Conservation (phyloP, 2,797 vertebrate species). For the Macropus fuliginosus region DNA sequence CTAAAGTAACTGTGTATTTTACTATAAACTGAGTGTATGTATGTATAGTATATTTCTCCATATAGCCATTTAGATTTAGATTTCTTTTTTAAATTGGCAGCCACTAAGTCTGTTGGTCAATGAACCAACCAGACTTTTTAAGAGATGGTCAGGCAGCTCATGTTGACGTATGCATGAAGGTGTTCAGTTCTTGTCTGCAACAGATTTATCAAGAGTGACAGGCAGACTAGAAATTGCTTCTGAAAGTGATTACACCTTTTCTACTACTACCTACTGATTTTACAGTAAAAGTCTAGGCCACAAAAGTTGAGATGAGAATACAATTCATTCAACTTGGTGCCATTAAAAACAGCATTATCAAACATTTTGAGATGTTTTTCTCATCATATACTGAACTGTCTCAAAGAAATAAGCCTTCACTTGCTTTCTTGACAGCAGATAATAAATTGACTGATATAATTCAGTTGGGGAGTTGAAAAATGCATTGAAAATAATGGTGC, state of each 20-base stretch:
- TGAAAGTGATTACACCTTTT: constrained; percentile 71
- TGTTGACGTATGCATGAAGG: constrained; percentile 51
- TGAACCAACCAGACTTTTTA: constrained; percentile 5
- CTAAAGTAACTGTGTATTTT: constrained; percentile 26
- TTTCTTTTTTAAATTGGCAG: constrained; percentile 25
- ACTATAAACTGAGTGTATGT: neutral
- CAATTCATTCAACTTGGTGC: constrained; percentile 67
- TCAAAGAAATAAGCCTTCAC: constrained; percentile 78
- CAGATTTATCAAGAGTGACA: constrained; percentile 74
- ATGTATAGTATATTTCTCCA: constrained; percentile 41
- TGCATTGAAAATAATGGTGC: constrained; percentile 86
- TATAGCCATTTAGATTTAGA: neutral
- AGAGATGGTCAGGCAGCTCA: neutral
- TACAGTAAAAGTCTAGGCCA: constrained; percentile 74
- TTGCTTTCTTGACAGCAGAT: constrained; percentile 76
- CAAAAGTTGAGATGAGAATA: constrained; percentile 67
- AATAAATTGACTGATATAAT: constrained; percentile 83
- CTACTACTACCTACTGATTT: constrained; percentile 78
- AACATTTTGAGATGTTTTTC: constrained; percentile 75
- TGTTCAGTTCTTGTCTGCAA: constrained; percentile 60
- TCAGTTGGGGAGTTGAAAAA: constrained; percentile 83
- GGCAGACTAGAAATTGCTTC: constrained; percentile 72
- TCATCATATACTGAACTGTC: constrained; percentile 63
- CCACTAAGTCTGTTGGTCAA: constrained; percentile 13
- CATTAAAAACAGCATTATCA: constrained; percentile 78